These are phyloP conservation scores for Macropis europaea DNA, from an alignment of 2,888 invertebrate species.

Conservation along the genomic window DNA sequence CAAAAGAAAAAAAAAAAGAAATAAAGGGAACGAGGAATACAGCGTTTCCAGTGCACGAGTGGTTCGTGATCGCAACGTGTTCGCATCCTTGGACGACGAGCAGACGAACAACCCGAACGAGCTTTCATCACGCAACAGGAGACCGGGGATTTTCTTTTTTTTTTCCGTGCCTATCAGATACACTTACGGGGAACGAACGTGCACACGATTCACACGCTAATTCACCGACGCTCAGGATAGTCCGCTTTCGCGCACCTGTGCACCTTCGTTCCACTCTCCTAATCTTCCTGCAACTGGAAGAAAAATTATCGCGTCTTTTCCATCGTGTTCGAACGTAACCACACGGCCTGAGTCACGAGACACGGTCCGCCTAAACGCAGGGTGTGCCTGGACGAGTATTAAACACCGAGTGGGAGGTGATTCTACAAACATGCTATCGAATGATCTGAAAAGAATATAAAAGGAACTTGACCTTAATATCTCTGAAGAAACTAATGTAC, in stretches of 20 bases:
- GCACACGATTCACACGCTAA: slow-evolving; percentile 54
- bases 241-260: slow-evolving; percentile 44
- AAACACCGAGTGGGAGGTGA: too few species aligned
- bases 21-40: too few species aligned
- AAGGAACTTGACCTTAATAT: too few species aligned
- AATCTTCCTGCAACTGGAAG: slow-evolving; percentile 29
- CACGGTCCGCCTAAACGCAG: too few species aligned
- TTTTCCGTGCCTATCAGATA: slow-evolving; percentile 23
- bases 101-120: slow-evolving; percentile 21
- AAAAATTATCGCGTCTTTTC: slow-evolving; percentile 23
- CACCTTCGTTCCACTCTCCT: slow-evolving; percentile 54
- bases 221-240: slow-evolving; percentile 38
- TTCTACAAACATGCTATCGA: too few species aligned
- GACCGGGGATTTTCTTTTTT: slow-evolving; percentile 16
- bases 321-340: background rate
- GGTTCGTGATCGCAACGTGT: background rate
- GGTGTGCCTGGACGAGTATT: too few species aligned
- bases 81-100: slow-evolving; percentile 10
- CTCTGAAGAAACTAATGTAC: too few species aligned
- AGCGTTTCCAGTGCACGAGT: slow-evolving; percentile 9
- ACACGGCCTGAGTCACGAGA: slow-evolving; percentile 6
- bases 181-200: slow-evolving; percentile 23
- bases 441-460: too few species aligned
- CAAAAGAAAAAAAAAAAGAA: too few species aligned
- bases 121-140: slow-evolving; percentile 40